These are phyloP conservation scores for Heliconius hortense DNA, from an alignment of 2,888 invertebrate genomes.

Conservation along the genomic window DNA sequence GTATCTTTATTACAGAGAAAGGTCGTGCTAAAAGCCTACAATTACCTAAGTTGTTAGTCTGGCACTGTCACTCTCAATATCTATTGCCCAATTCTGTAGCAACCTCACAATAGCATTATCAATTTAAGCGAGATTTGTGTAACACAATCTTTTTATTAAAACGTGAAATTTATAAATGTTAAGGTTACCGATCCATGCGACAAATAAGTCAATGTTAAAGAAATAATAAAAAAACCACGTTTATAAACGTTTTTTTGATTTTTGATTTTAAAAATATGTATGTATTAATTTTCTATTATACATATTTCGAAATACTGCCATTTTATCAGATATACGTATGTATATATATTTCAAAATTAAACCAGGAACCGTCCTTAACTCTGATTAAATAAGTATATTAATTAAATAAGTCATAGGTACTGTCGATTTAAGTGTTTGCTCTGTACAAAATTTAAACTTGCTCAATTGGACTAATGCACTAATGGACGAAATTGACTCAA, in stretches of 20 bases:
- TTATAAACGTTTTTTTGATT: background rate
- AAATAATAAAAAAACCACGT: background rate
- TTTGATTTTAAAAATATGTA: background rate
- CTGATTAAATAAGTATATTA: too few species aligned
- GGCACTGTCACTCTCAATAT: slow-evolving; percentile 3
- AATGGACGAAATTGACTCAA: background rate
- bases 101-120: slow-evolving; percentile 42
- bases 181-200: slow-evolving; percentile 31
- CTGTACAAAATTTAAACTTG: background rate
- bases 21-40: slow-evolving; percentile 22
- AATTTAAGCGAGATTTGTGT: slow-evolving; percentile 47
- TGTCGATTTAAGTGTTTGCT: background rate
- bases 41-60: slow-evolving; percentile 16
- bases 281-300: too few species aligned
- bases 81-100: slow-evolving; percentile 43
- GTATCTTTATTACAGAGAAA: background rate
- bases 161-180: slow-evolving; percentile 46
- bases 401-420: background rate
- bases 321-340: too few species aligned
- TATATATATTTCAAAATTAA: too few species aligned
- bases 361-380: too few species aligned
- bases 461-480: background rate
- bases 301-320: too few species aligned
- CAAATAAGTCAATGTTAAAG: background rate
- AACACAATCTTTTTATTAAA: slow-evolving; percentile 44